phyloP scores from a whole-genome alignment of 1,140 invertebrate species.

The Cherax quadricarinatus region DNA sequence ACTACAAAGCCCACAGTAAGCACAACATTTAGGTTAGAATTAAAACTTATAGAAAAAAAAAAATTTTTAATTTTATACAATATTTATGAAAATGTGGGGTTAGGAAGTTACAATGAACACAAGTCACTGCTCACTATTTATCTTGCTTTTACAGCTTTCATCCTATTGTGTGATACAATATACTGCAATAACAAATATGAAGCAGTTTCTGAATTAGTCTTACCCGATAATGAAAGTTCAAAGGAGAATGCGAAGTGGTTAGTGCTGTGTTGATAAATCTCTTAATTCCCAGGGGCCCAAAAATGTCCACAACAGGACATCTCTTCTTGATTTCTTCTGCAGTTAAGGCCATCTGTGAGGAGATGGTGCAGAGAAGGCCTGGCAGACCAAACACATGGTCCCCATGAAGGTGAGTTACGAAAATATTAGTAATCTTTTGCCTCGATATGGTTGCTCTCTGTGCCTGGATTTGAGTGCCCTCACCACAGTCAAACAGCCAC shows the following conservation, averaged over 20 bases:
- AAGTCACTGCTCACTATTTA: too few species aligned
- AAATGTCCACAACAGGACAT: slow-evolving; percentile 76
- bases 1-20: too few species aligned
- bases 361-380: slow-evolving; percentile 78
- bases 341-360: slow-evolving; percentile 58
- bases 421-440: slow-evolving; percentile 78
- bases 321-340: slow-evolving; percentile 63
- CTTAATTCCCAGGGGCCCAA: slow-evolving; percentile 77
- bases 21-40: too few species aligned
- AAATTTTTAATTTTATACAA: too few species aligned
- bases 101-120: too few species aligned
- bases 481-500: slow-evolving; percentile 80
- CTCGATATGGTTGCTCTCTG: slow-evolving; percentile 77
- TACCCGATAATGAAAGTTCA: slow-evolving; percentile 76
- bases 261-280: slow-evolving; percentile 76
- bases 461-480: slow-evolving; percentile 79
- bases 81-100: too few species aligned
- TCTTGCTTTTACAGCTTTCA: too few species aligned
- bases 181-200: too few species aligned
- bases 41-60: too few species aligned
- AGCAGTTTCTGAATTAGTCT: slow-evolving; percentile 53
- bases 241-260: slow-evolving; percentile 75
- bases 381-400: slow-evolving; percentile 80
- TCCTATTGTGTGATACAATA: too few species aligned
- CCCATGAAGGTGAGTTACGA: slow-evolving; percentile 80